Evolutionary conservation across 2,797 vertebrate species (phyloP).

Genomic region (Chelon labrosus): DNA sequence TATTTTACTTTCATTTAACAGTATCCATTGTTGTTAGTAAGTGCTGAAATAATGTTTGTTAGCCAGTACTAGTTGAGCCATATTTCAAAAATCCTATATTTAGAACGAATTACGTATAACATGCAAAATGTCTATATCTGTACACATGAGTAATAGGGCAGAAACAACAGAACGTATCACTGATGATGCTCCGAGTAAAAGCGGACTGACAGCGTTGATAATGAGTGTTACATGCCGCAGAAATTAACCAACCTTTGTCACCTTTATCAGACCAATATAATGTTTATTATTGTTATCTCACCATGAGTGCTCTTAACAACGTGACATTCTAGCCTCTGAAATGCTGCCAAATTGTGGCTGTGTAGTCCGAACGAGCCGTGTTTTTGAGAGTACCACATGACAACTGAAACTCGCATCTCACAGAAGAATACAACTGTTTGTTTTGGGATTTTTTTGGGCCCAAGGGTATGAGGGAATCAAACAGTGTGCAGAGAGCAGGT

Average conservation of each 20-base stretch:
- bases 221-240: not conserved
- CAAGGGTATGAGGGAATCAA: not conserved
- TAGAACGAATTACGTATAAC: no score
- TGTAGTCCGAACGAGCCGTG: no score
- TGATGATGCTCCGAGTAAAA: not conserved
- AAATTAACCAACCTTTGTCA: slow-evolving; percentile 39
- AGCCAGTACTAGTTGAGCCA: no score
- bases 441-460: no score
- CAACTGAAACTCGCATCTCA: not conserved
- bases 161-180: not conserved
- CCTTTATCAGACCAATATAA: slow-evolving; percentile 11
- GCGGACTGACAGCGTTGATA: not conserved
- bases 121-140: not conserved
- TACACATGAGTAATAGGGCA: not conserved
- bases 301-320: not conserved
- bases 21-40: no score
- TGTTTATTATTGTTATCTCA: slow-evolving; percentile 21
- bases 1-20: no score
- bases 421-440: not conserved
- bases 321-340: not conserved
- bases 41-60: not conserved
- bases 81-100: no score
- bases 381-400: not conserved
- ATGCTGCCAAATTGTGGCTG: not conserved
- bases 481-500: not conserved